Conservation (phyloP, 23 tunicate species). For the Trididemnum clinides region DNA sequence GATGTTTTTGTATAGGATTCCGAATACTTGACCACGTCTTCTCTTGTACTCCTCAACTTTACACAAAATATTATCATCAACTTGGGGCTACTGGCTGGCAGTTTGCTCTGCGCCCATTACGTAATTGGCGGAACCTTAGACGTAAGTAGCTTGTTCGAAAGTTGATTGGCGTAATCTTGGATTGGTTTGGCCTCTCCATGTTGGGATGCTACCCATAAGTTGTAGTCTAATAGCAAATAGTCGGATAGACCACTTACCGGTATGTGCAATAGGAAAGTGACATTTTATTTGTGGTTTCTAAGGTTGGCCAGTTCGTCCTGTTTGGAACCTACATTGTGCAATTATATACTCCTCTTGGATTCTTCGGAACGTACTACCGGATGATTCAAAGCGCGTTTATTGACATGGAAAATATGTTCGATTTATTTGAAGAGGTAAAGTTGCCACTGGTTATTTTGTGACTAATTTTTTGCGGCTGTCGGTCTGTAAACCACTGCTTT, state of each 20-base stretch:
- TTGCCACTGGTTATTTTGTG: too few species aligned
- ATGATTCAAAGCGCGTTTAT: slow-evolving; percentile 93
- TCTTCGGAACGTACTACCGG: slow-evolving; percentile 94
- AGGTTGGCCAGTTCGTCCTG: slow-evolving; percentile 90
- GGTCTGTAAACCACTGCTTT: too few species aligned
- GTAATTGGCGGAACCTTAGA: slow-evolving; percentile 69
- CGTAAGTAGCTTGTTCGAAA: too few species aligned
- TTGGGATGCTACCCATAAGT: too few species aligned
- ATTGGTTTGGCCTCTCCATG: too few species aligned
- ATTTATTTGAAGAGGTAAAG: slow-evolving; percentile 83
- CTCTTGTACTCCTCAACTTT: slow-evolving; percentile 80
- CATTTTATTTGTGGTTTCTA: too few species aligned
- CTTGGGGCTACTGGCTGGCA: slow-evolving; percentile 82
- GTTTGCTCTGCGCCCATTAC: slow-evolving; percentile 85
- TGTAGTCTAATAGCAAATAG: too few species aligned
- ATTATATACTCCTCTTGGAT: slow-evolving; percentile 90
- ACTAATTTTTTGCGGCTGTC: too few species aligned
- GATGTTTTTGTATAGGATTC: slow-evolving; percentile 40
- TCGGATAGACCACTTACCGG: too few species aligned
- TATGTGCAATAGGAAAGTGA: too few species aligned
- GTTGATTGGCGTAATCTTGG: too few species aligned
- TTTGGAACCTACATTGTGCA: slow-evolving; percentile 97
- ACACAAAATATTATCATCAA: slow-evolving; percentile 71
- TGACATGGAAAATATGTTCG: slow-evolving; percentile 98
- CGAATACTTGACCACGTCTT: slow-evolving; percentile 72